phyloP scores from a whole-genome alignment of 64 coral and sea anemone genomes.

The Hydrozoanthus tunicans region DNA sequence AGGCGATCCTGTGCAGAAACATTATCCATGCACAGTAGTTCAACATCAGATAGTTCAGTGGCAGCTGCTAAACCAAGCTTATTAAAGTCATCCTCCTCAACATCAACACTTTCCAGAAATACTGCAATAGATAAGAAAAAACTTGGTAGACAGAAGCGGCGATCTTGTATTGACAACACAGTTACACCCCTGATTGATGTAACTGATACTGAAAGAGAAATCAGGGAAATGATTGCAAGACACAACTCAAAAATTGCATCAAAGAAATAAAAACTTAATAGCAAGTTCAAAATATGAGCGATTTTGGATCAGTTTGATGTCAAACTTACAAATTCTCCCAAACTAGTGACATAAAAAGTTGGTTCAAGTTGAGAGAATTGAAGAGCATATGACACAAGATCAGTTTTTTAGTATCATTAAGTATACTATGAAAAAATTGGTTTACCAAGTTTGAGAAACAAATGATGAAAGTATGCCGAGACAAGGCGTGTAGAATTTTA shows the following conservation, averaged over 20 bases:
- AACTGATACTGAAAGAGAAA: constrained; percentile 39
- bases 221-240: constrained; percentile 51
- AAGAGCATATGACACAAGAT: no score
- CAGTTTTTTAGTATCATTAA: no score
- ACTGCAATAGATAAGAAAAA: background rate
- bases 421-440: no score
- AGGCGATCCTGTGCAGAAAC: constrained; percentile 13
- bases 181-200: background rate
- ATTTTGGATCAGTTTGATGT: no score
- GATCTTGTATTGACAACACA: constrained; percentile 8
- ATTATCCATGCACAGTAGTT: background rate
- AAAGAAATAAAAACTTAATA: background rate
- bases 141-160: constrained; percentile 28
- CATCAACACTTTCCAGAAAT: constrained; percentile 12
- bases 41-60: background rate
- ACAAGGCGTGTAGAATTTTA: no score
- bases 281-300: no score
- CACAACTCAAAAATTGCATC: constrained; percentile 39
- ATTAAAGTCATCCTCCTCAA: constrained; percentile 20
- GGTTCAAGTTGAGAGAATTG: no score
- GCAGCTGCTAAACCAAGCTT: background rate
- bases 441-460: no score
- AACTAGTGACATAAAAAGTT: no score
- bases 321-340: no score
- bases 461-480: no score